phyloP scores from a whole-genome alignment of 2,888 invertebrate genomes.

The Eledona agricola region DNA sequence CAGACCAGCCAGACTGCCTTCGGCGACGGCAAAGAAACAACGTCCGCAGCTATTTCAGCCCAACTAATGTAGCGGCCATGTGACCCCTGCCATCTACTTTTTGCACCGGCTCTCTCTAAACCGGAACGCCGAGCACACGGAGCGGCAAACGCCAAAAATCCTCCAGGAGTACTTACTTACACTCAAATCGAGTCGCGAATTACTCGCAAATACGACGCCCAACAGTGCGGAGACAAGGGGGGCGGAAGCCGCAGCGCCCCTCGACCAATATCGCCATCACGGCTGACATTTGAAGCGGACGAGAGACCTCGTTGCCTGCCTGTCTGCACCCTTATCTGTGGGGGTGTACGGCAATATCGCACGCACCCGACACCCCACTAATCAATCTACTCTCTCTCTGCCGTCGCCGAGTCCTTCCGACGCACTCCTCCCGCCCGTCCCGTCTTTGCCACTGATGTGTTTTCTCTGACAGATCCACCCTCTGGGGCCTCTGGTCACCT shows the following conservation, averaged over 20 bases:
- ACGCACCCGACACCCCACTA: slow-evolving; percentile 60
- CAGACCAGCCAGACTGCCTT: slow-evolving; percentile 56
- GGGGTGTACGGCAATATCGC: slow-evolving; percentile 54
- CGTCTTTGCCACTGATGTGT: no score
- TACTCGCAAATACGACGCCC: no score
- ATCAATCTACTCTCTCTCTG: slow-evolving; percentile 56
- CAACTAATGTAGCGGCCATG: slow-evolving; percentile 53
- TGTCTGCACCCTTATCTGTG: slow-evolving; percentile 54
- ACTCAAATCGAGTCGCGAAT: no score
- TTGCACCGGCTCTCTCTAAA: slow-evolving; percentile 44
- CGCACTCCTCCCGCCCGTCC: slow-evolving; percentile 20
- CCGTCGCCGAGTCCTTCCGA: slow-evolving; percentile 38
- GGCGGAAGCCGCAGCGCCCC: slow-evolving; percentile 20
- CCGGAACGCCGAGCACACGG: slow-evolving; percentile 15
- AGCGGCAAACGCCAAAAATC: slow-evolving; percentile 19
- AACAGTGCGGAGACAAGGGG: slow-evolving; percentile 14
- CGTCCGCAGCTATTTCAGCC: slow-evolving; percentile 54
- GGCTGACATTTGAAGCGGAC: slow-evolving; percentile 51
- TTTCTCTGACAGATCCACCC: no score
- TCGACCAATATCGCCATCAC: slow-evolving; percentile 44
- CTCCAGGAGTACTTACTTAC: no score
- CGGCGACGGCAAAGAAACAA: slow-evolving; percentile 56
- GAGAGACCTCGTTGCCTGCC: slow-evolving; percentile 35
- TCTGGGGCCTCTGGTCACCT: no score
- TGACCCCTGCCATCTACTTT: slow-evolving; percentile 56